phyloP scores from a whole-genome alignment of 2,113 vertebrate species.

The Orcinus orca region DNA sequence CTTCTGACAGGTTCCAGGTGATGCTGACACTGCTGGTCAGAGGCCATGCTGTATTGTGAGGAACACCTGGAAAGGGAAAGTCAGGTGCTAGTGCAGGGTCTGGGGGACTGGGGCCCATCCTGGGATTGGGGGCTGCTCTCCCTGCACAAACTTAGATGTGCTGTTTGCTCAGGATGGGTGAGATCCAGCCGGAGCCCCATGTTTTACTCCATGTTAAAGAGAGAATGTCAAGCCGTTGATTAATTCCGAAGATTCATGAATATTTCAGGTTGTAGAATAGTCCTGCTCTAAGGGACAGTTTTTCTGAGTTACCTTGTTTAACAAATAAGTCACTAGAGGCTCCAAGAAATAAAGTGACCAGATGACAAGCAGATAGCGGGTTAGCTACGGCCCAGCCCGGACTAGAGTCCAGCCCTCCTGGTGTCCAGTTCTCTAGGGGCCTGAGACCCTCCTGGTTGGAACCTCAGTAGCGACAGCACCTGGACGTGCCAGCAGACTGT shows the following conservation, averaged over 20 bases:
- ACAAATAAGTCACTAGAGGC: neutral
- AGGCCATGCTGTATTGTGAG: neutral
- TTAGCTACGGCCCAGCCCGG: neutral
- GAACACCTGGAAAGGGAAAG: neutral
- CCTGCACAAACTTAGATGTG: neutral
- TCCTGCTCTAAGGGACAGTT: neutral
- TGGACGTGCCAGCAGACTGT: neutral
- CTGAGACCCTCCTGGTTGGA: neutral
- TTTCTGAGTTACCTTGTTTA: neutral
- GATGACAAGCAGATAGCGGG: neutral
- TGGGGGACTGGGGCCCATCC: neutral
- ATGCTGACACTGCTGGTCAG: accelerated
- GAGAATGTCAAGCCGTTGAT: neutral
- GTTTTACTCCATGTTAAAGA: neutral
- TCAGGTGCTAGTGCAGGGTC: neutral
- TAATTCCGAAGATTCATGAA: neutral
- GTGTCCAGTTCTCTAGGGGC: neutral
- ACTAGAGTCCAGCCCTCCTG: neutral
- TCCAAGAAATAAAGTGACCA: neutral
- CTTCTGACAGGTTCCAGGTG: too few species aligned
- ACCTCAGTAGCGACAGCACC: accelerated
- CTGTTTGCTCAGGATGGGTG: neutral
- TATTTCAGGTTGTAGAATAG: neutral
- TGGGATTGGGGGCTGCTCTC: neutral
- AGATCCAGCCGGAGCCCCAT: accelerated